phyloP scores from a whole-genome alignment of 2,797 vertebrate species.

The Apogon talboti region DNA sequence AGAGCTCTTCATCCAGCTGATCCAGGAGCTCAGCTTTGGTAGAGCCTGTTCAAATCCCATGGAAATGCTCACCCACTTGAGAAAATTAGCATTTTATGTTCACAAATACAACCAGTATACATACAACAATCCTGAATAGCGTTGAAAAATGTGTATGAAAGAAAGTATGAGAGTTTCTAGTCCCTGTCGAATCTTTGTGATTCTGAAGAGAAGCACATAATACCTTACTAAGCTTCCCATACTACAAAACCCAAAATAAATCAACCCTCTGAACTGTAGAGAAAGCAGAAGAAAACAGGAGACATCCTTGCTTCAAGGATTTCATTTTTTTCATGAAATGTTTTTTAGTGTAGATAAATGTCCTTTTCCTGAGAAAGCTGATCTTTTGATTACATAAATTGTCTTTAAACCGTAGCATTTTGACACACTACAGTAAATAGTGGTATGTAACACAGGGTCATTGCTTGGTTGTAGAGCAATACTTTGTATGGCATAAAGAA shows the following conservation, averaged over 20 bases:
- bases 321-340: no score
- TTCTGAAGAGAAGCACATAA: no score
- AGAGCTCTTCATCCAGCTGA: conserved; percentile 40
- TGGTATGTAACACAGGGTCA: no score
- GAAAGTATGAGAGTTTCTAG: neutral
- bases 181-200: neutral
- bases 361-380: no score
- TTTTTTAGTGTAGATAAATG: no score
- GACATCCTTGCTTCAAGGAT: no score
- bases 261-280: neutral
- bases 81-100: conserved; percentile 24
- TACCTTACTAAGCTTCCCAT: no score
- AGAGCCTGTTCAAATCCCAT: conserved; percentile 19
- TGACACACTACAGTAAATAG: no score
- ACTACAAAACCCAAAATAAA: neutral
- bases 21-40: conserved; percentile 37
- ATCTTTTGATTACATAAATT: no score
- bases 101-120: conserved; percentile 22
- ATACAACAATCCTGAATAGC: neutral
- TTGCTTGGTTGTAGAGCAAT: no score
- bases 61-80: conserved; percentile 14
- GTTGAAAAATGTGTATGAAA: neutral
- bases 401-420: no score
- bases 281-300: neutral
- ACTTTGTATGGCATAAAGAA: no score